A percentile compares a stretch with the other conserved stretches of the same genome.
phyloP scores from a whole-genome alignment of 2,888 invertebrate genomes.

The Pasiphila rectangulata region DNA sequence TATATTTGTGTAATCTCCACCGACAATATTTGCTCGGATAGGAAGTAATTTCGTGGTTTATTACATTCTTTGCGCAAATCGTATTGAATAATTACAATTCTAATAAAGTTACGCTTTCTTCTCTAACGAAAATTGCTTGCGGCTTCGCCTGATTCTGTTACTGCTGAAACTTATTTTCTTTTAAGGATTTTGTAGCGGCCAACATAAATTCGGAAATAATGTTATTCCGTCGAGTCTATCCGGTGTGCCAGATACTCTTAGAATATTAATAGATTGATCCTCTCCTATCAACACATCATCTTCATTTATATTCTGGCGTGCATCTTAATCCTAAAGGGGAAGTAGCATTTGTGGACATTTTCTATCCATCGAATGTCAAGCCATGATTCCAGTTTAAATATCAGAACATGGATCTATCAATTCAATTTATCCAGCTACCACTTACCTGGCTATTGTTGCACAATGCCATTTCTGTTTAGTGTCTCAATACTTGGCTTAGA shows the following conservation, averaged over 20 bases:
- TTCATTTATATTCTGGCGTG: conserved; percentile 21
- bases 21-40: conserved; percentile 44
- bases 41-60: conserved; percentile 73
- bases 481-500: too few species aligned
- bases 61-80: conserved; percentile 66
- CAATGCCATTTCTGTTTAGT: too few species aligned
- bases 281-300: conserved; percentile 31
- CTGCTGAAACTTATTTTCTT: conserved; percentile 9
- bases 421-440: too few species aligned
- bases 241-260: conserved; percentile 46
- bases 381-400: too few species aligned
- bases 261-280: conserved; percentile 57
- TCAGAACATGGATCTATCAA: too few species aligned
- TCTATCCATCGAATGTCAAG: background rate
- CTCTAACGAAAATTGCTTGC: conserved; percentile 39
- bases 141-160: background rate
- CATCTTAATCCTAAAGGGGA: conserved; percentile 12
- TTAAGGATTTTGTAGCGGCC: conserved; percentile 11
- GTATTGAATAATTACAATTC: conserved; percentile 59
- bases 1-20: conserved; percentile 23
- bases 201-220: conserved; percentile 21
- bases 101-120: conserved; percentile 67
- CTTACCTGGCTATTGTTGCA: too few species aligned
- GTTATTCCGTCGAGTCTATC: conserved; percentile 49
- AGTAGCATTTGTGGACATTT: conserved; percentile 4